A percentile compares a stretch with the other conserved stretches of the same genome.
Evolutionary conservation across 2,113 vertebrate species (phyloP).

Genomic region (Calcarius ornatus): DNA sequence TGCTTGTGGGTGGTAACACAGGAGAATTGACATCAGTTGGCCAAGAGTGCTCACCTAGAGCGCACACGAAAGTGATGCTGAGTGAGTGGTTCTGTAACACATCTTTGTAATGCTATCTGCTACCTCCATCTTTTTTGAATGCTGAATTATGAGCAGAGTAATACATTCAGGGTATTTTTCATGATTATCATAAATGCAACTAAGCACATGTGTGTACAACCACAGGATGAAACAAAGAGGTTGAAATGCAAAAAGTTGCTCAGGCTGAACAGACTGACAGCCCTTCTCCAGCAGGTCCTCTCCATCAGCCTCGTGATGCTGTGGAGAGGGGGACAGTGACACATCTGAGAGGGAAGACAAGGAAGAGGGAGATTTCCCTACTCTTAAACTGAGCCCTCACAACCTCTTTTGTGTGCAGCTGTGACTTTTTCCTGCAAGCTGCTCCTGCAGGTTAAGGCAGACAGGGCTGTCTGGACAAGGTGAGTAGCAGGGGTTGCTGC

Average conservation of each 20-base stretch:
- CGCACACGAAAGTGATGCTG: background rate
- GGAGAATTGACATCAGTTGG: background rate
- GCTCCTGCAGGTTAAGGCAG: constrained; percentile 7
- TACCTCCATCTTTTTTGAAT: background rate
- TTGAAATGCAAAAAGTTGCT: background rate
- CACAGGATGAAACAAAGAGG: background rate
- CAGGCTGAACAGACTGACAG: background rate
- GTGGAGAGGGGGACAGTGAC: background rate
- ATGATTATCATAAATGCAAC: background rate
- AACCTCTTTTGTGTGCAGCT: background rate
- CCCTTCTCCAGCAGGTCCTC: background rate
- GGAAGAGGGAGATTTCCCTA: background rate
- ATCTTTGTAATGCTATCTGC: background rate
- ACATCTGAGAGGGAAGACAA: background rate
- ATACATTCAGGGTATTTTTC: background rate
- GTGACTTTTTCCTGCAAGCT: rapidly evolving
- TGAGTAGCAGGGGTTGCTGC: background rate
- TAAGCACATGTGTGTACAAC: background rate
- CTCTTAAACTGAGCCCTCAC: background rate
- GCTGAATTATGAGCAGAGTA: background rate
- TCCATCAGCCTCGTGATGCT: background rate
- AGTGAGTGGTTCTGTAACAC: constrained; percentile 12
- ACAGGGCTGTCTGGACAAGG: background rate
- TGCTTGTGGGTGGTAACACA: background rate
- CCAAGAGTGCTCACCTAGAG: background rate